Evolutionary conservation across 2,888 invertebrate genomes (phyloP).

Genomic region (Galerucella nymphaeae): DNA sequence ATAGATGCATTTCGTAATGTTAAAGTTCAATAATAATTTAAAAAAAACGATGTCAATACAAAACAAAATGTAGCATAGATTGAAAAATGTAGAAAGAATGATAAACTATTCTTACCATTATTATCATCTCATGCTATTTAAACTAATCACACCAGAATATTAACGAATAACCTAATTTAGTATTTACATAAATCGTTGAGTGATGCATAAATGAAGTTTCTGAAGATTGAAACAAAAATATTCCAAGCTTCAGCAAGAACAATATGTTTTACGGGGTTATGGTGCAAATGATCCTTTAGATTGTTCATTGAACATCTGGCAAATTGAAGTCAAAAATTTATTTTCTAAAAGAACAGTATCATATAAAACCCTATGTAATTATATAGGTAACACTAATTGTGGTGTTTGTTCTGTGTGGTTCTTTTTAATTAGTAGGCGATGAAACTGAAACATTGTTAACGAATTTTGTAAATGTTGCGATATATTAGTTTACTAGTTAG

Average conservation of each 20-base stretch:
- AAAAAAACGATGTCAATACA: constrained; percentile 55
- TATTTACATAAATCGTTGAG: background rate
- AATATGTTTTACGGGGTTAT: background rate
- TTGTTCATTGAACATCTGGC: too few relatives aligned
- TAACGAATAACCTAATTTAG: background rate
- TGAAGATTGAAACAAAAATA: background rate
- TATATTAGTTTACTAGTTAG: constrained; percentile 36
- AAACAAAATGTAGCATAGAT: constrained; percentile 48
- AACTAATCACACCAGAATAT: constrained; percentile 7
- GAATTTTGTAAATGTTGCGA: constrained; percentile 46
- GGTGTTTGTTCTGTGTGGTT: background rate
- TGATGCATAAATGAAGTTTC: too few relatives aligned
- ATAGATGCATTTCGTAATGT: constrained; percentile 40
- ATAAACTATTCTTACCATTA: constrained; percentile 22
- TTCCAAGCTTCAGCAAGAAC: background rate
- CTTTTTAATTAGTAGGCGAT: constrained; percentile 16
- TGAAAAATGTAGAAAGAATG: constrained; percentile 39
- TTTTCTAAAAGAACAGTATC: too few relatives aligned
- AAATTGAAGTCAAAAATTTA: too few relatives aligned
- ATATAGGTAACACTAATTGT: background rate
- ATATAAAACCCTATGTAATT: background rate
- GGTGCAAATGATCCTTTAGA: too few relatives aligned
- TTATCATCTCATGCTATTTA: constrained; percentile 14
- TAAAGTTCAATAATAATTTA: constrained; percentile 43
- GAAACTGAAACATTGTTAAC: constrained; percentile 37